phyloP scores from a whole-genome alignment of 2,888 invertebrate species.

The Nasonovia ribisnigri region DNA sequence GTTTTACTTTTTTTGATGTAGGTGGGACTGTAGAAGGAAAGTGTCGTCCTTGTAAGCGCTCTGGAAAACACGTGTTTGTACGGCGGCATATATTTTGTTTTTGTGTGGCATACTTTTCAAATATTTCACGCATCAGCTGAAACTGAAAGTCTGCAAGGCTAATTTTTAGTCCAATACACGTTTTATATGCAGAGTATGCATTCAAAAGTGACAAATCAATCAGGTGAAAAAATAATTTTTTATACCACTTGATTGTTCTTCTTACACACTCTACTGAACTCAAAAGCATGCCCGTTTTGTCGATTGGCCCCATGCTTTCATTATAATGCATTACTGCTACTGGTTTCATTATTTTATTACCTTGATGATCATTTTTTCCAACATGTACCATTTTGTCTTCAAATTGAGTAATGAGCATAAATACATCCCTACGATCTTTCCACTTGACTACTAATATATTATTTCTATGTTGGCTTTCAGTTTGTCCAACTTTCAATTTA shows the following conservation, averaged over 20 bases:
- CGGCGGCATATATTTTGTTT: neutral
- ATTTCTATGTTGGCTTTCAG: neutral
- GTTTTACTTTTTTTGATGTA: neutral
- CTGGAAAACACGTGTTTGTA: neutral
- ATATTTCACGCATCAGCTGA: slow-evolving; percentile 64
- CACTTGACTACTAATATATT: neutral
- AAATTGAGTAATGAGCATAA: slow-evolving; percentile 15
- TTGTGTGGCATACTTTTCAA: neutral
- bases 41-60: neutral
- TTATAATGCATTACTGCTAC: neutral
- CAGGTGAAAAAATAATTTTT: neutral
- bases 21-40: neutral
- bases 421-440: slow-evolving; percentile 11
- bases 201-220: slow-evolving; percentile 14
- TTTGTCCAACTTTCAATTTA: slow-evolving; percentile 1
- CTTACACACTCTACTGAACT: neutral
- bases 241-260: neutral
- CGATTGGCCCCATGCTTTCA: neutral
- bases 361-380: slow-evolving; percentile 18
- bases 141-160: slow-evolving; percentile 25
- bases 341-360: neutral
- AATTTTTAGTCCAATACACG: neutral
- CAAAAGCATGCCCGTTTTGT: neutral
- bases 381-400: neutral
- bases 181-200: neutral